Evolutionary conservation across 2,888 invertebrate genomes (phyloP).

Genomic region (Boloria selene): DNA sequence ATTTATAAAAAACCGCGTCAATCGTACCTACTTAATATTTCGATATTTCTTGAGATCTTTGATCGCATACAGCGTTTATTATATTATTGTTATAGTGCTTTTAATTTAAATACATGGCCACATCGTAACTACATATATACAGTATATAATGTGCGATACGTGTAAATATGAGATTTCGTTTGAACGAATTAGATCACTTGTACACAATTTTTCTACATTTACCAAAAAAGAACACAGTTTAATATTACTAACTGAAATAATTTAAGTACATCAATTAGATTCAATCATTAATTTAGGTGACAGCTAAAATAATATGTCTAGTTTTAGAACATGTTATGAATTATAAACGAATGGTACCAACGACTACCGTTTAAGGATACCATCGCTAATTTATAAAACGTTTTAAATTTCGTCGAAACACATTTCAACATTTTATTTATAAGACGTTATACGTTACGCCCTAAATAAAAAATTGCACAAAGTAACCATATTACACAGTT

Average conservation of each 20-base stretch:
- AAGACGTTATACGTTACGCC: not conserved
- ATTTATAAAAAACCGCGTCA: not conserved
- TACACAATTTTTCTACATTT: no score
- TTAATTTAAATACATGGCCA: no score
- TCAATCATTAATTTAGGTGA: not conserved
- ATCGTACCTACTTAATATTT: not conserved
- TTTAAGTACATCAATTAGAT: constrained; percentile 7
- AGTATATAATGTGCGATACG: no score
- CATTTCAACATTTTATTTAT: not conserved
- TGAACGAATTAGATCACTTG: no score
- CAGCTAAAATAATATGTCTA: not conserved
- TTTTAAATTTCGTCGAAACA: constrained; percentile 2
- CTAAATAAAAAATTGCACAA: not conserved
- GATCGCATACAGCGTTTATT: not conserved
- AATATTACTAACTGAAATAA: not conserved
- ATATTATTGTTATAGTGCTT: not conserved
- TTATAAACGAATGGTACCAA: no score
- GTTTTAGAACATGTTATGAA: not conserved
- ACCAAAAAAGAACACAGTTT: no score
- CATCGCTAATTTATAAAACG: not conserved
- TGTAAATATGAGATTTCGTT: no score
- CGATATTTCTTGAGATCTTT: constrained; percentile 11
- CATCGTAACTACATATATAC: no score
- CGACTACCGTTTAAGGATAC: not conserved
- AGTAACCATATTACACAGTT: constrained; percentile 4